phyloP scores from a whole-genome alignment of 2,888 invertebrate species.

The Athripsodes cinereus region DNA sequence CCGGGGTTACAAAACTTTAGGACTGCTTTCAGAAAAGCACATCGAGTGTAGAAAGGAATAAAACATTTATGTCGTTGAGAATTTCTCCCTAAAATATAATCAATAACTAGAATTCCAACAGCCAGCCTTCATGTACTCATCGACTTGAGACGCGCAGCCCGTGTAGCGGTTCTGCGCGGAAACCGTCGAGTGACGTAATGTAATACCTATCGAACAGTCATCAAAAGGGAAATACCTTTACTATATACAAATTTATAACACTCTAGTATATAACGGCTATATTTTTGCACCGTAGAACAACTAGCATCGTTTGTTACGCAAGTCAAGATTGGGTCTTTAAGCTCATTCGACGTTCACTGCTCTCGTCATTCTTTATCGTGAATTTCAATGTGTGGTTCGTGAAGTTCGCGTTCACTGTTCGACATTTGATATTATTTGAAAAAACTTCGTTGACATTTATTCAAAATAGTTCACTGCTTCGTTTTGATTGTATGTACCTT shows the following conservation, averaged over 20 bases:
- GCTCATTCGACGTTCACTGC: constrained; percentile 17
- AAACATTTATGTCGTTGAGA: not conserved
- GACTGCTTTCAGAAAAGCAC: not conserved
- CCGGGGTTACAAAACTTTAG: too few relatives aligned
- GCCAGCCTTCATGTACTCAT: not conserved
- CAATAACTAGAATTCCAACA: constrained; percentile 3
- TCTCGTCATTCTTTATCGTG: constrained; percentile 6
- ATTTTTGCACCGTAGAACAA: too few relatives aligned
- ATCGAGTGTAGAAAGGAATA: constrained; percentile 3
- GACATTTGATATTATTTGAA: too few relatives aligned
- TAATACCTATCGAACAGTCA: not conserved
- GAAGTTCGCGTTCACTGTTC: not conserved
- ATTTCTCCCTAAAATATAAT: not conserved
- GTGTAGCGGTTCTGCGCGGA: not conserved
- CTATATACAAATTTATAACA: too few relatives aligned
- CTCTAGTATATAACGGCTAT: too few relatives aligned
- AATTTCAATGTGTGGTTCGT: not conserved
- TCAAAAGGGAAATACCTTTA: not conserved
- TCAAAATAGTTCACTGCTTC: too few relatives aligned
- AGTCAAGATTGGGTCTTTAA: not conserved
- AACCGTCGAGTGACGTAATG: not conserved
- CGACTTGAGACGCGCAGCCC: not conserved
- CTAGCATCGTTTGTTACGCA: not conserved
- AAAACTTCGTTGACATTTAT: too few relatives aligned
- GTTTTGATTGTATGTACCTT: too few relatives aligned